Base-by-base conservation (phyloP, 2,797 vertebrate genomes). In the Mormyrops boulengeri region DNA sequence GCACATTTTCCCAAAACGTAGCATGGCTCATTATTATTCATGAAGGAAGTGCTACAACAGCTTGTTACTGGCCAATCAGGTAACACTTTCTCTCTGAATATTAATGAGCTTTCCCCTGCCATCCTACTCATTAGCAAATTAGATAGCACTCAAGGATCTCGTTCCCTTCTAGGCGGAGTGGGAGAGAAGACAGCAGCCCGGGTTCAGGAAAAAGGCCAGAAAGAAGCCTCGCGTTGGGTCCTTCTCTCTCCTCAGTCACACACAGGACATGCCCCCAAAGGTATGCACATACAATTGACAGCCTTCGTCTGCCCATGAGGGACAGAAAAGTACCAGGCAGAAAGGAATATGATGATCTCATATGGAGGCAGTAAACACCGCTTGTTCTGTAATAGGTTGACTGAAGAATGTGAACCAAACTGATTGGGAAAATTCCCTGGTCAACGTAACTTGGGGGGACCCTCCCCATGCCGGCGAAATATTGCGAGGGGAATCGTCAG, bases 241-340 rank as follows among this genome's bases (percentile, higher is more conserved):
- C 26, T 90, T 90, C 62, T 92, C 92, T 2, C 91, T 93, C 22
- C 92, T 93, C 69, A 89, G 80, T 49, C 82, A 92, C 90, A 80
- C 90, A 17, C 86, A 26, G 0, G 69, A 19, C 22, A 90, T 6
- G 34, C 87, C 90, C 55, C 88, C 91, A 41, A 90, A 92, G 90
- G 92, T 93, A 60, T 2, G 12, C 22, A 38, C 38, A 14, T 50
- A 14, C 1, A 11, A 55, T 11, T 2, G 8, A 19, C 69, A 77
- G 34, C 34, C 69, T 41, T 41, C 22, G 3, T 1, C 62, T 1
- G 62, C 62, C 62, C 62, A 1, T 4, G 26, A 69, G 62, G 26
- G 62, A 30, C 9, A 2, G 26, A 69, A 69, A 62, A 9, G n/a
- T 69, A 69, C 62, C 62, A 30, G 26, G 26, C 26, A 30, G 22